Evolutionary conservation across 1,140 invertebrate genomes (phyloP).

Genomic region (Procambarus clarkii): DNA sequence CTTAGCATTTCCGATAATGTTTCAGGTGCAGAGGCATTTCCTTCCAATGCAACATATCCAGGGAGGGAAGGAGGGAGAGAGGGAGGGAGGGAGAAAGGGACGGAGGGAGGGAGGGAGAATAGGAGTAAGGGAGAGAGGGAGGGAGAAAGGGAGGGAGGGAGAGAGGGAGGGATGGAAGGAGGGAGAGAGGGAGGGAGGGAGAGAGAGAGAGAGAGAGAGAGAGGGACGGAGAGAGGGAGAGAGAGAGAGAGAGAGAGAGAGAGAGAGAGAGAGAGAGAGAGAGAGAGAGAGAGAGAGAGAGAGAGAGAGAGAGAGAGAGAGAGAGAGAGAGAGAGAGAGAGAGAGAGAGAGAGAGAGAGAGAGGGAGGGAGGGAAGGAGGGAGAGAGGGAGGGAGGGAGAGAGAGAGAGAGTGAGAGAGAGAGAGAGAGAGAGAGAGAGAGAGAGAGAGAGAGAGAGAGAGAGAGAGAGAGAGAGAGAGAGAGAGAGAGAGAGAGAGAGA

Average conservation of each 20-base stretch:
- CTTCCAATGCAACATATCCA: too few relatives aligned
- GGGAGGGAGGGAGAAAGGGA: too few relatives aligned
- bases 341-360: background rate
- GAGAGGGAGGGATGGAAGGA: too few relatives aligned
- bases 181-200: background rate
- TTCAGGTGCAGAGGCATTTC: conserved; percentile 6
- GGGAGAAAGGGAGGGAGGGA: background rate
- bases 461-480: too few relatives aligned
- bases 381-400: background rate
- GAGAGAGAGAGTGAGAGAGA: conserved; percentile 1
- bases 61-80: background rate
- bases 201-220: background rate
- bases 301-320: background rate
- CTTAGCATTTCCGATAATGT: too few relatives aligned
- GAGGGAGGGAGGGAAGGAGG: background rate
- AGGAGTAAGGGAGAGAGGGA: too few relatives aligned
- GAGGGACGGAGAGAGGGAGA: too few relatives aligned
- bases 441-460: too few relatives aligned
- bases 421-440: background rate
- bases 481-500: too few relatives aligned
- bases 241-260: background rate
- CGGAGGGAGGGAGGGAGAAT: too few relatives aligned
- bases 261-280: background rate
- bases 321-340: background rate
- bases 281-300: background rate